phyloP scores from a whole-genome alignment of 1,140 invertebrate genomes.

The Octopus sinensis region DNA sequence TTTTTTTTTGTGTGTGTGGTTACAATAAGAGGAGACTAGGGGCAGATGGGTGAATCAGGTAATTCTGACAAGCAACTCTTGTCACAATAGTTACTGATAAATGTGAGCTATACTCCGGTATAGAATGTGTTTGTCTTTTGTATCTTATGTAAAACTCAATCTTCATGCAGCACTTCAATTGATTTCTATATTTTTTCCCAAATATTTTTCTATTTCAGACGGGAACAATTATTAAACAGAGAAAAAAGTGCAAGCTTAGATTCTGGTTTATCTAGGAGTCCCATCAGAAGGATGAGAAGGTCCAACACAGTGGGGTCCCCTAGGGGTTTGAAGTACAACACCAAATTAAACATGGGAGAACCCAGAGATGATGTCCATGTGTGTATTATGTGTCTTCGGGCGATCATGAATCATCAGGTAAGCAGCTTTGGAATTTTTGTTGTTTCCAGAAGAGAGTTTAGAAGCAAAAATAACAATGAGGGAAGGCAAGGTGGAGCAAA shows the following conservation, averaged over 20 bases:
- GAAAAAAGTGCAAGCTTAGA: constrained; percentile 52
- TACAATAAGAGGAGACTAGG: no score
- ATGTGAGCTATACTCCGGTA: not conserved
- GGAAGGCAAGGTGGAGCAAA: no score
- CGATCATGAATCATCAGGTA: constrained; percentile 99
- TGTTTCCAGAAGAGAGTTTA: not conserved
- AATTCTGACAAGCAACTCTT: no score
- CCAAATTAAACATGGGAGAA: constrained; percentile 88
- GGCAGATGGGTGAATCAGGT: no score
- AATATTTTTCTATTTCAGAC: constrained; percentile 29
- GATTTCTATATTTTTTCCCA: constrained; percentile 1
- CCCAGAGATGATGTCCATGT: constrained; percentile 98
- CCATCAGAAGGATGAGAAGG: constrained; percentile 40
- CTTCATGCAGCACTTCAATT: not conserved
- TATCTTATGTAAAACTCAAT: not conserved
- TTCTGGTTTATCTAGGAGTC: constrained; percentile 42
- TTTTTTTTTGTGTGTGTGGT: no score
- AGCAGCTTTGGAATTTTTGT: constrained; percentile 16
- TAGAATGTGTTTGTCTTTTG: not conserved
- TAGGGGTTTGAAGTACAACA: constrained; percentile 38
- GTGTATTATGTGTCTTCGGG: constrained; percentile 96
- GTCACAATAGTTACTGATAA: no score
- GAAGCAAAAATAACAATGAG: no score
- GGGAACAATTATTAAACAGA: constrained; percentile 48
- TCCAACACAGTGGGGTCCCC: constrained; percentile 50